Evolutionary conservation across 1,140 invertebrate species (phyloP).

Genomic region (Formica selysi): DNA sequence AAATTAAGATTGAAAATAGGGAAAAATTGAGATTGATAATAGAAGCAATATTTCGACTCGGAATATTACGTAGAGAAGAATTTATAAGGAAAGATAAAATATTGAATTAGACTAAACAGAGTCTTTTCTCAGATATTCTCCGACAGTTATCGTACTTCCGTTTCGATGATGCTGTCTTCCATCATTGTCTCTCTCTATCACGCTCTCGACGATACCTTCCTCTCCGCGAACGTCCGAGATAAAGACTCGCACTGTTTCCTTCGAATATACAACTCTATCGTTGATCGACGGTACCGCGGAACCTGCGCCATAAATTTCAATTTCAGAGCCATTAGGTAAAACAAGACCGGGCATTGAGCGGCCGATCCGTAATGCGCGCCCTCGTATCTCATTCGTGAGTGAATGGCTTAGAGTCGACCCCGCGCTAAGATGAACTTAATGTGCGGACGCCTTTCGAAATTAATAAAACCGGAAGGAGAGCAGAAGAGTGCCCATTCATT

Average conservation of each 20-base stretch:
- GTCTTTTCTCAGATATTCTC: background rate
- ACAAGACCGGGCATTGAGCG: slow-evolving; percentile 71
- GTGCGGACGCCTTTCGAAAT: slow-evolving; percentile 60
- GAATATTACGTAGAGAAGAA: background rate
- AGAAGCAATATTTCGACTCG: too few species aligned
- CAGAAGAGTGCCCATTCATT: slow-evolving; percentile 64
- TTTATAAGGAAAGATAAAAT: slow-evolving; percentile 7
- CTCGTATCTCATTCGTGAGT: slow-evolving; percentile 62
- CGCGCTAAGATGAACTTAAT: slow-evolving; percentile 19
- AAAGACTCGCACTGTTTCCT: slow-evolving; percentile 61
- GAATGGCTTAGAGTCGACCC: slow-evolving; percentile 33
- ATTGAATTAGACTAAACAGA: background rate
- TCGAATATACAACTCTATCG: slow-evolving; percentile 50
- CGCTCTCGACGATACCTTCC: slow-evolving; percentile 54
- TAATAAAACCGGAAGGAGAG: slow-evolving; percentile 71
- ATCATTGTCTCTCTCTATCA: slow-evolving; percentile 21
- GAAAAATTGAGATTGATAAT: too few species aligned
- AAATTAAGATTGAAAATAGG: too few species aligned
- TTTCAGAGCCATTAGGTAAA: slow-evolving; percentile 58
- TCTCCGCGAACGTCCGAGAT: slow-evolving; percentile 25
- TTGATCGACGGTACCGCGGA: slow-evolving; percentile 57
- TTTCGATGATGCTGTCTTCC: background rate
- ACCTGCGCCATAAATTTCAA: slow-evolving; percentile 69
- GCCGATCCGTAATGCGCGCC: slow-evolving; percentile 3
- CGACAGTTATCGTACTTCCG: slow-evolving; percentile 5